Conservation (phyloP, 2,888 invertebrate genomes). For the Xylocampa areola region DNA sequence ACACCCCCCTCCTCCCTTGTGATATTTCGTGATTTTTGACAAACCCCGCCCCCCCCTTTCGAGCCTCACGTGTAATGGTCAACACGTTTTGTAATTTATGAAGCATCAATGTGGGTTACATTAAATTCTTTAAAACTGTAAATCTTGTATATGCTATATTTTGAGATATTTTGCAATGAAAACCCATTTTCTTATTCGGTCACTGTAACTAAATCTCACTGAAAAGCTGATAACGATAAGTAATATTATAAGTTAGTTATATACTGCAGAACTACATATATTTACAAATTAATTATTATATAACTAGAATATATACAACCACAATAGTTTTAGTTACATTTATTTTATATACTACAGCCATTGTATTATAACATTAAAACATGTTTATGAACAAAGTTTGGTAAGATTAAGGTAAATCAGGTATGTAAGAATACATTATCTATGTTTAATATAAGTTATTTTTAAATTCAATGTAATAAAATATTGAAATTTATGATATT, state of each 20-base stretch:
- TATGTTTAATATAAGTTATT: constrained; percentile 73
- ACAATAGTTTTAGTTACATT: constrained; percentile 34
- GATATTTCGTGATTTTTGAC: no score
- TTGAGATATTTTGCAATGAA: background rate
- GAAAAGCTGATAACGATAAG: constrained; percentile 18
- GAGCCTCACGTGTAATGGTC: no score
- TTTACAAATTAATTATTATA: constrained; percentile 44
- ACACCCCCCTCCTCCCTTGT: no score
- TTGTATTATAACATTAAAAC: constrained; percentile 70
- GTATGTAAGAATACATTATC: constrained; percentile 67
- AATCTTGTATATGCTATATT: constrained; percentile 2
- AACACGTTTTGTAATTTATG: no score
- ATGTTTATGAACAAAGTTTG: constrained; percentile 77
- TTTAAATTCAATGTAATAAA: constrained; percentile 81
- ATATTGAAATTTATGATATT: constrained; percentile 61
- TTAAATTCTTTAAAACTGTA: constrained; percentile 5
- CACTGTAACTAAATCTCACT: constrained; percentile 23
- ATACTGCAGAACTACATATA: constrained; percentile 54
- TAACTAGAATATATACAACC: constrained; percentile 38
- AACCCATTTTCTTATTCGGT: background rate
- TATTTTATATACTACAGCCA: constrained; percentile 56
- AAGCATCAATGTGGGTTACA: constrained; percentile 4
- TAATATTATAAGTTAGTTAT: constrained; percentile 20
- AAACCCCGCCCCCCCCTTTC: no score
- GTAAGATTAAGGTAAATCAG: constrained; percentile 66